Base-by-base conservation (phyloP, 2,113 vertebrate genomes). In the Eretmochelys imbricata region DNA sequence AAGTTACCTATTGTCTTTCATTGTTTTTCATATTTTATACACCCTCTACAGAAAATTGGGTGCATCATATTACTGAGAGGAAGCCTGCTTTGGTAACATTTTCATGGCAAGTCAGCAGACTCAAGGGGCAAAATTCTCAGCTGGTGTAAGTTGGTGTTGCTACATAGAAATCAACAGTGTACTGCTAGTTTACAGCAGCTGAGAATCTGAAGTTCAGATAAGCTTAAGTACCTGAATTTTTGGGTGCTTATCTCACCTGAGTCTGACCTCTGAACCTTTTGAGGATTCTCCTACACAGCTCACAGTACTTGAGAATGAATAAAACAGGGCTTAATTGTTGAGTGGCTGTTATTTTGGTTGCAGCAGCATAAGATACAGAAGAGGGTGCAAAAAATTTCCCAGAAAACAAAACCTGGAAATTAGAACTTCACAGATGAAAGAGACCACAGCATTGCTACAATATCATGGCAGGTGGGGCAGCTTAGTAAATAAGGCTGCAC, bases 81-180 rank as follows among this genome's bases (percentile, higher is more conserved):
- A 24, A 91, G 25, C 59, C 8, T 87, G 35, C 46, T 20, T 20
- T 87, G 90, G 6, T 2, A 57, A 80, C 3, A 14, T 79, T 5
- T 38, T 48, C 65, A 13, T 84, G 24, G 1, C 14, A 6, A 53
- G 24, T 1, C 10, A 80, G 11, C 79, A 82, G 10, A 4, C 14
- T 25, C 17, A 29, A 48, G 1, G 1, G 20, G 1, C 49, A 6
- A 5, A 6, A 2, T 89, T 94, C 69, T 82, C 57, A 25, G 16
- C 72, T 65, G 1, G 87, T 6, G 5, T 79, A 76, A 62, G 5
- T 10, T 35, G 4, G 1, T 27, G 19, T 2, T 4, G 1, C n/a
- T 80, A 79, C 42, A 65, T 25, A 65, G 46, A 81, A 81, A 10
- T 53, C 46, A 38, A 8, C 42, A 10, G 10, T 6, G 38, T 3